Base-by-base conservation (phyloP, 2,888 invertebrate genomes). In the Thecophora atra region DNA sequence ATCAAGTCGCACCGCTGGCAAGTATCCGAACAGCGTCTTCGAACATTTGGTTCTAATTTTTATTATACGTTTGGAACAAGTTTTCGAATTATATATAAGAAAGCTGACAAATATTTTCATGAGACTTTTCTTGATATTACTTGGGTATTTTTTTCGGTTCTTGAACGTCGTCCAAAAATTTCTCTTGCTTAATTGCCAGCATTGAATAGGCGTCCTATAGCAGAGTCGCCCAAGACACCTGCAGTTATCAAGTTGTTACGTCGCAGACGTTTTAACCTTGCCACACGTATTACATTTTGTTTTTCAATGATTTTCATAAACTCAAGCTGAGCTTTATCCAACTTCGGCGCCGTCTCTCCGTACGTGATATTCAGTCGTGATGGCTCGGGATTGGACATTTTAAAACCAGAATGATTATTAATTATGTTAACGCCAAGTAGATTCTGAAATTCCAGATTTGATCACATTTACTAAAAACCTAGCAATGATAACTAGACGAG, bases 91-190 rank as follows among this genome's bases (percentile, higher is more conserved):
- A 68, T 56, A 37, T 64, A 4, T n/a, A 15, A 52, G 5, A 19
- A 56, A 56, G 21, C 56, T 56, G 17, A 28, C 13, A 51, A 15
- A 5, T 44, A 21, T 52, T 44, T 44, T 62, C 37, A 21, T 70
- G 30, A 1, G 13, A 47, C 2, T 13, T 37, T 19, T 58, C 30
- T n/a, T n/a, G n/a, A n/a, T n/a, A 13, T 60, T 64, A 56, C 54
- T 54, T 62, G 24, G 78, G 65, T 47, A 84, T 81, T 85, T 91
- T 93, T 58, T 89, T 90, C 0, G 95, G 95, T 82, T 94, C 93
- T 76, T 97, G 92, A 82, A 97, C 96, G 84, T 97, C 96, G 88
- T 97, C 97, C 73, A 98, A 89, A 88, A 98, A 97, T 65, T 91
- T 94, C 87, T 98, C 98, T 84, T 97, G 97, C 83, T 92, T 93